Evolutionary conservation across 30 jellyfish, hydroid and myxozoan genomes (phyloP).

Genomic region (Hydra vulgaris): DNA sequence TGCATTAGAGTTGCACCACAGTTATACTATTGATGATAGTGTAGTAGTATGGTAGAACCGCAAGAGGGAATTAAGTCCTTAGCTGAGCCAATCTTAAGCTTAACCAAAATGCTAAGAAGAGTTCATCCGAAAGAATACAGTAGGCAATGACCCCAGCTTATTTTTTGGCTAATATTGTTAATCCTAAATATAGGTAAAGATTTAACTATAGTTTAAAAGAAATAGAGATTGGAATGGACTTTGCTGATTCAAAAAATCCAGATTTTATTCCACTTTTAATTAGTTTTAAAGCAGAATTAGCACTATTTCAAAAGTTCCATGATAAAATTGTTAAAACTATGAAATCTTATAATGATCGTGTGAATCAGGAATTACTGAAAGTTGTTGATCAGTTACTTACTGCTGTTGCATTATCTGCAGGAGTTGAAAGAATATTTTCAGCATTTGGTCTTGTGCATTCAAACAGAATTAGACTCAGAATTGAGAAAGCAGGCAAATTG

Average conservation of each 20-base stretch:
- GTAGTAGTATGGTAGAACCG: background rate
- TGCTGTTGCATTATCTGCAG: background rate
- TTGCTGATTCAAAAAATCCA: background rate
- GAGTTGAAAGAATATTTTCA: background rate
- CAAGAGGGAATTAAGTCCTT: background rate
- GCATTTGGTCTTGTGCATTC: background rate
- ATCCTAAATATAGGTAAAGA: background rate
- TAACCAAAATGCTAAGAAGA: background rate
- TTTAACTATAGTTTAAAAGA: background rate
- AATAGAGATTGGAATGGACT: background rate
- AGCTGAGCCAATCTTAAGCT: too few species aligned
- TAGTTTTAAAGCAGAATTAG: background rate
- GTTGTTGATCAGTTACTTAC: too few species aligned
- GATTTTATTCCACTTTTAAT: background rate
- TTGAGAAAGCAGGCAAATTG: background rate
- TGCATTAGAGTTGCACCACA: background rate
- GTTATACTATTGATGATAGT: background rate
- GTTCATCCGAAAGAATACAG: background rate
- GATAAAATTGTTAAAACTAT: background rate
- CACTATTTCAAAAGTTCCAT: background rate
- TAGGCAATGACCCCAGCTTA: background rate
- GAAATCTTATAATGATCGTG: background rate
- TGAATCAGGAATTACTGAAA: too few species aligned
- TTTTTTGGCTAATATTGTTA: background rate
- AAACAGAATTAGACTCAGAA: background rate